Evolutionary conservation across 1,140 invertebrate genomes (phyloP), one percentile per base, ranked within the genome.

Genomic region (Geopemphigus sp.): DNA sequence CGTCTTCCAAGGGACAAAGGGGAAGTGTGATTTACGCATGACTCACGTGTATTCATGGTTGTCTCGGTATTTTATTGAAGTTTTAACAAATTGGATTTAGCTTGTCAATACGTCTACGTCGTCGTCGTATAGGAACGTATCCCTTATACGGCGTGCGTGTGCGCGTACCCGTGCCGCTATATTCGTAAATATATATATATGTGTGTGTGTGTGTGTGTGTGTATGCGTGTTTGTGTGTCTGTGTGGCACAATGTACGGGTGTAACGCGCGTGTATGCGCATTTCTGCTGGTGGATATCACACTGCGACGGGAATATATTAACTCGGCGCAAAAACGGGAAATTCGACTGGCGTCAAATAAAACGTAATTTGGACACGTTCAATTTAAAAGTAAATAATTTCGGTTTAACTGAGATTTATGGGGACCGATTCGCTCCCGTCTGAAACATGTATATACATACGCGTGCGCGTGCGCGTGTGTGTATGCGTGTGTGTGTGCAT

Each of bases 351-450:
- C 74, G 74, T 78, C 74, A 78, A 78, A 78, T 78, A 78, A 78
- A 78, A 78, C 61, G 74, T 61, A 78, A 78, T 78, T 78, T 61
- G 74, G 57, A 78, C 74, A n/a, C 57, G 74, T 78, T 78, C 74
- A 50, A 78, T 78, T 61, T 78, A 78, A 78, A 78, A 78, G 74
- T 78, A 78, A 78, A 78, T 78, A 78, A 78, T 78, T 78, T 78
- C 57, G 74, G 74, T 78, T 78, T 78, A 78, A 78, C 74, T 78
- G 74, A 78, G 74, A 78, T 78, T 78, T 78, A 78, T 61, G 57
- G 74, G 57, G 0, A 45, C 56, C 57, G 56, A 76, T 59, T 57
- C 15, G 57, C 57, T 19, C 29, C 14, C 26, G 26, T 6, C 29
- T 22, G 26, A 32, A 17, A 73, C 15, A 45, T n/a, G n/a, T 39